phyloP scores from a whole-genome alignment of 2,888 invertebrate species.

The Zhuqinia jingwanae region DNA sequence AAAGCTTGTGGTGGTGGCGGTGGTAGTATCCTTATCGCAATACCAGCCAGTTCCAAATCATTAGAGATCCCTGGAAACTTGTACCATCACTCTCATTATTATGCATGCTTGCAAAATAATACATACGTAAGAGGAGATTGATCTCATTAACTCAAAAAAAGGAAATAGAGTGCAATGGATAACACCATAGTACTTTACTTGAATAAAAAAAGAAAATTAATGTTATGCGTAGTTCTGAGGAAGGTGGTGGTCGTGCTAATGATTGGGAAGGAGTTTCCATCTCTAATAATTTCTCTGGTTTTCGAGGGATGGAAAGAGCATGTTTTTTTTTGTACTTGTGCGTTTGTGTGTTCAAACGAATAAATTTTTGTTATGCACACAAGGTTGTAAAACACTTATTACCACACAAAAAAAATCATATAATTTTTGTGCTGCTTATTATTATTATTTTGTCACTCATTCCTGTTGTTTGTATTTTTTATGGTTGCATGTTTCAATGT shows the following conservation, averaged over 20 bases:
- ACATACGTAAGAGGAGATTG: not conserved
- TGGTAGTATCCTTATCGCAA: not conserved
- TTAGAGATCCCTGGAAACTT: not conserved
- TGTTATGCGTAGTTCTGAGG: conserved; percentile 1
- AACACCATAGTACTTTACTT: not conserved
- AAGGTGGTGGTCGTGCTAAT: not conserved
- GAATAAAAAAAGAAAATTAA: conserved; percentile 25
- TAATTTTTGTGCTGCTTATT: not conserved
- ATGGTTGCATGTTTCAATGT: conserved; percentile 25
- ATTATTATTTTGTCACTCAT: conserved; percentile 13
- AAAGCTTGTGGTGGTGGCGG: not conserved
- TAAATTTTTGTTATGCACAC: too few relatives aligned
- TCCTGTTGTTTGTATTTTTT: not conserved
- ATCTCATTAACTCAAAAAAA: conserved; percentile 2
- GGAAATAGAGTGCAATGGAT: not conserved
- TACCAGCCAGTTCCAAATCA: not conserved
- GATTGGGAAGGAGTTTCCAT: not conserved
- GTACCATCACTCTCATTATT: not conserved
- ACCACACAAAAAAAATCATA: not conserved
- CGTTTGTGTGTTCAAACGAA: too few relatives aligned
- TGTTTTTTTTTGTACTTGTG: too few relatives aligned
- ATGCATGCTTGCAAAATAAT: not conserved
- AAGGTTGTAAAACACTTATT: not conserved
- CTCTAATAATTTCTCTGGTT: not conserved
- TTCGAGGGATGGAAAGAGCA: too few relatives aligned